A percentile compares a stretch with the other conserved stretches of the same genome.
These are phyloP conservation scores for Picathartes gymnocephalus DNA, from an alignment of 2,113 vertebrate genomes.

Conservation along the genomic window DNA sequence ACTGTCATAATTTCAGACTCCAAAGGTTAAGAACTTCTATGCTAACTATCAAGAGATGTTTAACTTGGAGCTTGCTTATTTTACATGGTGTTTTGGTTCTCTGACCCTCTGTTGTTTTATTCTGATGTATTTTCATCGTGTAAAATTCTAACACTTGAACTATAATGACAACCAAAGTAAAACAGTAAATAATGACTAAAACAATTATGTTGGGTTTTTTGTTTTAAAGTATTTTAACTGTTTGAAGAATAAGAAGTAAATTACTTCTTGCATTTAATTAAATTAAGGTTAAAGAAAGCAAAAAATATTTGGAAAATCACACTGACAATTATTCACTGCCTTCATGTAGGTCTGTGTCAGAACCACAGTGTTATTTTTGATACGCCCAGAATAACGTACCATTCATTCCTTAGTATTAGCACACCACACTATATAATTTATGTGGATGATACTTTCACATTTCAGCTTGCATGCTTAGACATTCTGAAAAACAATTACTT, in stretches of 20 bases:
- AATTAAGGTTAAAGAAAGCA: neutral
- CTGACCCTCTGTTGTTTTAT: neutral
- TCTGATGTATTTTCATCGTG: neutral
- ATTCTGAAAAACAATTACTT: neutral
- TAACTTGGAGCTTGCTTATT: conserved; percentile 7
- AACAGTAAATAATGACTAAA: neutral
- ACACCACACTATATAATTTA: neutral
- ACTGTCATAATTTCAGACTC: conserved; percentile 45
- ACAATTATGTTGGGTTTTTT: neutral
- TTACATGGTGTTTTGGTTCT: neutral
- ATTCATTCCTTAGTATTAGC: neutral
- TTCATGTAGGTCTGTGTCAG: neutral
- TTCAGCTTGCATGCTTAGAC: neutral
- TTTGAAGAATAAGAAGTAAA: neutral
- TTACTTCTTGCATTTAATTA: neutral
- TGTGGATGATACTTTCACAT: neutral
- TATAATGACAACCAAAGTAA: neutral
- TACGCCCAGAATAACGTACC: neutral
- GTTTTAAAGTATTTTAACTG: neutral
- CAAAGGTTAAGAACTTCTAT: conserved; percentile 12
- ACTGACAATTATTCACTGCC: neutral
- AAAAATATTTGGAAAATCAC: neutral
- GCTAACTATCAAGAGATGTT: neutral
- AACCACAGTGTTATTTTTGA: neutral
- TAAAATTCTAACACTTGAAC: neutral